Conservation (phyloP, 2,797 vertebrate genomes). For the Euphonia xanthogaster region DNA sequence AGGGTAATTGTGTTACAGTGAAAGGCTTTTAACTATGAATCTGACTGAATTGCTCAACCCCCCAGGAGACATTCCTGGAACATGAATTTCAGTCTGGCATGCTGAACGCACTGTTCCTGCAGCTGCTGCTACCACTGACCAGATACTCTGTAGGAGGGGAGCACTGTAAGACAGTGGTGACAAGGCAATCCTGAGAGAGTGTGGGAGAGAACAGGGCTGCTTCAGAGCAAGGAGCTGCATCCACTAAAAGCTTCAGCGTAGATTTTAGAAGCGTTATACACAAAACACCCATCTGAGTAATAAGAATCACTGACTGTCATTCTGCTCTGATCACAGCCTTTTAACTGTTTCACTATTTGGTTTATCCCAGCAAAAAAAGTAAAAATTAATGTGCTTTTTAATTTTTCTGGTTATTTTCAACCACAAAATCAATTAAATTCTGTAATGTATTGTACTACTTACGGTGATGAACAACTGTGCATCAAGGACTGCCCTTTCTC, state of each 20-base stretch:
- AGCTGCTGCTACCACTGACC: slow-evolving; percentile 57
- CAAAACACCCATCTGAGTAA: not conserved
- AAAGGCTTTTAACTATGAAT: slow-evolving; percentile 56
- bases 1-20: slow-evolving; percentile 53
- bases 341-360: not conserved
- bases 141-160: slow-evolving; percentile 6
- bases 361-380: not conserved
- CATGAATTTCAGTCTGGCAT: slow-evolving; percentile 68
- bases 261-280: not conserved
- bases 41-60: slow-evolving; percentile 58
- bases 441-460: not conserved
- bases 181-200: not conserved
- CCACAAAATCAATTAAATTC: not conserved
- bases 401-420: not conserved
- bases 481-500: not conserved
- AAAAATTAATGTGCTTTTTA: not conserved
- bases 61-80: slow-evolving; percentile 69
- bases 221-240: not conserved
- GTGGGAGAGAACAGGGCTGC: not conserved
- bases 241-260: not conserved
- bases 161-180: not conserved
- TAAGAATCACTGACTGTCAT: not conserved
- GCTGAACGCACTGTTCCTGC: slow-evolving; percentile 33
- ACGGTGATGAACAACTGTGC: not conserved
- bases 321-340: not conserved